Evolutionary conservation across 2,888 invertebrate species (phyloP).

Genomic region (Caenorhabditis sp.): DNA sequence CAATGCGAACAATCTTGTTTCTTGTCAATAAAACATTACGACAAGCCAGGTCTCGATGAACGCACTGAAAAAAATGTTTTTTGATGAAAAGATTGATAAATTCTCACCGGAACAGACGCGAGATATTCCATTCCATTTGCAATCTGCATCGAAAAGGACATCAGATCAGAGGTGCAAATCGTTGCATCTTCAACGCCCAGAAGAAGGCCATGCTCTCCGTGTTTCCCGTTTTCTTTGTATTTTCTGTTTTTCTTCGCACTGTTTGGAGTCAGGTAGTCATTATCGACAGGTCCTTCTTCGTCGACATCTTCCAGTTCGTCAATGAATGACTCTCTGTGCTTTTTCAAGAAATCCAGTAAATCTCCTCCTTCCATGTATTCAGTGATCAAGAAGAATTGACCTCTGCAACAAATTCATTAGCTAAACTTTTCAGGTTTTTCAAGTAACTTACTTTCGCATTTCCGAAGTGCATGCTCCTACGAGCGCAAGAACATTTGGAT

Average conservation of each 20-base stretch:
- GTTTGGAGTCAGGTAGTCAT: constrained; percentile 59
- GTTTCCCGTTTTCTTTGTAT: constrained; percentile 29
- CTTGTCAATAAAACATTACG: constrained; percentile 96
- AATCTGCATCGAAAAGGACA: constrained; percentile 96
- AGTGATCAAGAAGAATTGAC: constrained; percentile 66
- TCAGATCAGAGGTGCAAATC: constrained; percentile 86
- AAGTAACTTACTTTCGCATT: constrained; percentile 62
- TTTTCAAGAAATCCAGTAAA: constrained; percentile 55
- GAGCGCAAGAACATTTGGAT: constrained; percentile 72
- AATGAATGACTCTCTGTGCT: constrained; percentile 32
- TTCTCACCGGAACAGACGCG: constrained; percentile 91
- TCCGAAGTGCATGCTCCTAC: constrained; percentile 70
- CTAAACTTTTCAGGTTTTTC: background rate
- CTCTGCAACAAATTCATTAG: constrained; percentile 60
- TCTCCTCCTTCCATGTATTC: constrained; percentile 68
- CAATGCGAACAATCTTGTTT: constrained; percentile 94
- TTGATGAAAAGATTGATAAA: background rate
- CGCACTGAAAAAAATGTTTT: constrained; percentile 83
- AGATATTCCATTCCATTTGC: constrained; percentile 98
- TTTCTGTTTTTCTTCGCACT: constrained; percentile 38
- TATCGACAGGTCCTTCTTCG: constrained; percentile 9
- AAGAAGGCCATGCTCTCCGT: constrained; percentile 1
- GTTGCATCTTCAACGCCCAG: constrained; percentile 10
- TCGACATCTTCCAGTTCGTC: constrained; percentile 51
- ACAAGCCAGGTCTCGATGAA: constrained; percentile 96